A percentile compares a stretch with the other conserved stretches of the same genome.
These are phyloP conservation scores for Elaphurus davidianus DNA, from an alignment of 2,113 vertebrate genomes.

Conservation along the genomic window DNA sequence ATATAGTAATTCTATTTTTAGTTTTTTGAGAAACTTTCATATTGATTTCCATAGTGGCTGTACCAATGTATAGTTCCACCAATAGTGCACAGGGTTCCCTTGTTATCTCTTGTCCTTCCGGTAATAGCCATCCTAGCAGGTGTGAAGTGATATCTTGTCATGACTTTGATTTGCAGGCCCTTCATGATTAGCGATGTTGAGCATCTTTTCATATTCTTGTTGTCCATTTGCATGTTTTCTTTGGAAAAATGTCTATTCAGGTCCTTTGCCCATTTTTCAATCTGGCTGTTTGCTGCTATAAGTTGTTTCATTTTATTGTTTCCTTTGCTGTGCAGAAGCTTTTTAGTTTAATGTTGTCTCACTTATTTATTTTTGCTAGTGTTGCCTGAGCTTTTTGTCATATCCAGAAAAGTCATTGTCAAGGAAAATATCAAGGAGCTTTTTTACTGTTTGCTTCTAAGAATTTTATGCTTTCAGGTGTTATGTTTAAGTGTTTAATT, in stretches of 20 bases:
- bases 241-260: not conserved
- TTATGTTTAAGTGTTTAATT: not conserved
- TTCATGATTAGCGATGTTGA: not conserved
- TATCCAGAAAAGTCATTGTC: not conserved
- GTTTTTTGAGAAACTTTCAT: not conserved
- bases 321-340: not conserved
- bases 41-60: not conserved
- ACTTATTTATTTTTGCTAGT: not conserved
- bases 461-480: not conserved
- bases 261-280: not conserved
- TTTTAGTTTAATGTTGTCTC: not conserved
- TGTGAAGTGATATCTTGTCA: not conserved
- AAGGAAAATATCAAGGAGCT: not conserved
- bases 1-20: not conserved
- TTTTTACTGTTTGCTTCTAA: not conserved
- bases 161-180: not conserved
- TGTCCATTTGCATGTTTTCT: not conserved
- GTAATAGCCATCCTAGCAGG: not conserved
- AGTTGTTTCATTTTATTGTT: not conserved
- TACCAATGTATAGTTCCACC: not conserved
- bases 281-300: not conserved
- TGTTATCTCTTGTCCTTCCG: not conserved
- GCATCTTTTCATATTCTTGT: not conserved
- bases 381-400: not conserved
- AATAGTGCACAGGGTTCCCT: not conserved